Base-by-base conservation (phyloP, 2,888 invertebrate species). In the Phyllotreta striolata region DNA sequence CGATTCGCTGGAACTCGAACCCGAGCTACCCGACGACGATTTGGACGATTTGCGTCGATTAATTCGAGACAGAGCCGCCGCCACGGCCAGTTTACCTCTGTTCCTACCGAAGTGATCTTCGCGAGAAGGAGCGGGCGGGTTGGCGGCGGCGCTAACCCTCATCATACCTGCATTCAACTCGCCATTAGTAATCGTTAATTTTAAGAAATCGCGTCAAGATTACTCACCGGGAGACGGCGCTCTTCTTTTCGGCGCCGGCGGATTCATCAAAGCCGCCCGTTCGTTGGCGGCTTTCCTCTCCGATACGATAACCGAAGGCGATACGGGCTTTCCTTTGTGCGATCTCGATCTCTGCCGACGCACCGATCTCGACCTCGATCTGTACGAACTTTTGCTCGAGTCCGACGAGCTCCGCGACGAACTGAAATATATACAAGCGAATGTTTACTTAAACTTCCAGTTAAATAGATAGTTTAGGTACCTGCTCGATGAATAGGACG, bases 261-360 rank as follows among this genome's bases (percentile, higher is more conserved):
- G 90, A 82, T 90, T 90, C 90, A 90, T 90, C 66, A 89, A 83
- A 63, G 89, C 88, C 4, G 89, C 88, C 52, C 90, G 85, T 73
- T 89, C 89, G 35, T 84, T 85, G 44, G 88, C 87, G 72, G 87
- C 83, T 64, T 87, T 85, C 64, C 87, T 83, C 80, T 88, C 88
- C 60, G 87, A 87, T 0, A 88, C 87, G 69, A 88, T 88, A 77
- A 87, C 87, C 68, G 87, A 87, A 66, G 88, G 87, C 3, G 87
- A 87, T 72, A 87, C 81, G 44, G 79, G 80, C 82, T 77, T 67
- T 58, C 70, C 70, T 40, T 70, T 66, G 10, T 74, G 73, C 5
- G 85, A 84, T 71, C 85, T 84, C 73, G 85, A 85, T 80, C 72
- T 63, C n/a, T 66, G 68, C 38, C 71, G 57, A 9, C 71, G 70